Base-by-base conservation (phyloP, 64 coral and sea anemone genomes). In the Acropora tenuis region DNA sequence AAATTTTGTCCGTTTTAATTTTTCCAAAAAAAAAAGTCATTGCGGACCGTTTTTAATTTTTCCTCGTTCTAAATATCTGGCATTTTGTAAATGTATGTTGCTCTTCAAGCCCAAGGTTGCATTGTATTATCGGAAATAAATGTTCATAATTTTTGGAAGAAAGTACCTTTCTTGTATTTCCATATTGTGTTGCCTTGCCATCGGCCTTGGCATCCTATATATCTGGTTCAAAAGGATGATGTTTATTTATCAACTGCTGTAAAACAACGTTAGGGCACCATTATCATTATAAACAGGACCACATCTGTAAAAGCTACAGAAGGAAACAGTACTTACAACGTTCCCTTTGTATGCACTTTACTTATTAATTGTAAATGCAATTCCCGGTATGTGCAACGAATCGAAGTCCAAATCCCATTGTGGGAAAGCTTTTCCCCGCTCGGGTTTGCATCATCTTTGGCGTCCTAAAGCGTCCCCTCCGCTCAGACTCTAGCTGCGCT, bases 51-150 rank as follows among this genome's bases (percentile, higher is more conserved):
- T 30, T 30, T 30, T 30, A 30, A 30, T 30, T 73, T 73, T 15
- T 71, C 67, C 67, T 71, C 17, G 8, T 73, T 73, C 3, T 19
- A 41, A 73, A 73, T 73, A 20, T 73, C 41, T 73, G 6, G 18
- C 69, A 73, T 73, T 73, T 40, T 73, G 16, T 73, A 73, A 73
- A 19, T 73, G 69, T 30, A 73, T 19, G 16, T 73, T 73, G 69
- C 69, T 73, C 16, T 73, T 73, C 18, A 73, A 61, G 59, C 69
- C 30, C 18, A 73, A 73, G 9, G 69, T 73, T 73, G 69, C 0
- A 20, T 73, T 73, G 69, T 73, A 73, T 73, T 69, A 13, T 69
- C 60, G 60, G 60, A 65, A 65, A 65, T 65, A 71, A 71, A 71
- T 71, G 67, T 73, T 73, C 69, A 73, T 30, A 73, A 73, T 30